These are phyloP conservation scores for Pseudachorutes palmiensis DNA, from an alignment of 1,140 invertebrate species.

Conservation along the genomic window DNA sequence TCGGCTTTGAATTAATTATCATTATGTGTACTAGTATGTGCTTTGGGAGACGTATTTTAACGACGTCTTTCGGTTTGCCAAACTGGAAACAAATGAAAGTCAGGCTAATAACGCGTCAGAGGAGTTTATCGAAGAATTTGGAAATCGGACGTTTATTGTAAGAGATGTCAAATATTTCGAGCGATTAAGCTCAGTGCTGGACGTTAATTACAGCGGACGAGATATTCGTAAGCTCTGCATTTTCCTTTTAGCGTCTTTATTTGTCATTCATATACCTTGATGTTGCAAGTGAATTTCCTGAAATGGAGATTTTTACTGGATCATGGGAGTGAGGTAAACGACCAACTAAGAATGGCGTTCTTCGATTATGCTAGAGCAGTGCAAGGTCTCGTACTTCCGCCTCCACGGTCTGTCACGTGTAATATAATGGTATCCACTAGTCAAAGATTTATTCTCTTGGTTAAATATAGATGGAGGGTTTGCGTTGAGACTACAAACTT, in stretches of 20 bases:
- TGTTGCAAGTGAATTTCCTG: slow-evolving; percentile 28
- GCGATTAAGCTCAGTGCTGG: background rate
- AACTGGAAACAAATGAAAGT: background rate
- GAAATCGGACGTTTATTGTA: slow-evolving; percentile 6
- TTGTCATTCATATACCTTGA: slow-evolving; percentile 4
- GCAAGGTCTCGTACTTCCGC: slow-evolving; percentile 23
- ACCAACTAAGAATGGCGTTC: slow-evolving; percentile 18
- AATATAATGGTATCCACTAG: background rate
- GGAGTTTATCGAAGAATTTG: background rate
- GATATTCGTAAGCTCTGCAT: background rate
- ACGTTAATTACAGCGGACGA: background rate
- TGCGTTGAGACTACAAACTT: slow-evolving; percentile 24
- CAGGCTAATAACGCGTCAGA: background rate
- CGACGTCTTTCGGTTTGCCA: background rate
- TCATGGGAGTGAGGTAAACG: slow-evolving; percentile 25
- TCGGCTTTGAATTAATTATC: background rate
- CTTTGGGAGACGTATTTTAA: background rate
- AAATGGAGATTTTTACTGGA: slow-evolving; percentile 29
- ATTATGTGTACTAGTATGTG: background rate
- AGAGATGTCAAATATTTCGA: slow-evolving; percentile 9
- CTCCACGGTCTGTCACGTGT: slow-evolving; percentile 18
- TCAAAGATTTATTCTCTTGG: background rate
- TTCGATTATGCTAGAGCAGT: slow-evolving; percentile 28
- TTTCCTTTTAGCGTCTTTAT: slow-evolving; percentile 8
- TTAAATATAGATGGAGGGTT: slow-evolving; percentile 19